A percentile compares a stretch with the other conserved stretches of the same genome.
Conservation (phyloP, 2,888 invertebrate genomes). For the Acronicta aceris region DNA sequence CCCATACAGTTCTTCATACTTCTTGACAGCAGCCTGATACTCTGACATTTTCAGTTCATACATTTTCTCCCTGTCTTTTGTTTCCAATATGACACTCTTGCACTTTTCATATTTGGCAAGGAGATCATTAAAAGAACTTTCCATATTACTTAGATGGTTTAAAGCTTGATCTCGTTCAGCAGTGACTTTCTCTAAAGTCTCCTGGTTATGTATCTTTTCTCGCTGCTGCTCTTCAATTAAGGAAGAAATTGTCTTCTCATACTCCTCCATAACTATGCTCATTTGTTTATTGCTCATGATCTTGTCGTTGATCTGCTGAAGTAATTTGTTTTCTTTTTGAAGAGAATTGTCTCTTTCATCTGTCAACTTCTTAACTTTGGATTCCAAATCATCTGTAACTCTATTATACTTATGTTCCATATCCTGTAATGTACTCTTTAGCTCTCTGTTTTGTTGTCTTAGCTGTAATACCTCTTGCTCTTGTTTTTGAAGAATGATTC, state of each 20-base stretch:
- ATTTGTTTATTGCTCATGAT: slow-evolving; percentile 82
- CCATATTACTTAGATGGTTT: slow-evolving; percentile 89
- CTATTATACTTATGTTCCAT: slow-evolving; percentile 72
- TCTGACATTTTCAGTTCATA: slow-evolving; percentile 91
- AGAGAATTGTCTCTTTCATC: slow-evolving; percentile 73
- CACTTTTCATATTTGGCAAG: slow-evolving; percentile 91
- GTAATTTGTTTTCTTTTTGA: slow-evolving; percentile 73
- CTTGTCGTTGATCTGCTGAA: slow-evolving; percentile 79
- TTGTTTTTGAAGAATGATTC: slow-evolving; percentile 79
- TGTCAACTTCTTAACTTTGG: slow-evolving; percentile 75
- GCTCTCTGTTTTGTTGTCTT: slow-evolving; percentile 79
- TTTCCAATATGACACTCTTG: slow-evolving; percentile 87
- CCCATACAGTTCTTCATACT: slow-evolving; percentile 94
- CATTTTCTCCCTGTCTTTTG: slow-evolving; percentile 90
- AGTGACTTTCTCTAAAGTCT: slow-evolving; percentile 82
- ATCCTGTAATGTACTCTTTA: slow-evolving; percentile 76
- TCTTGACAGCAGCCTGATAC: slow-evolving; percentile 91
- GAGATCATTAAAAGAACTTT: slow-evolving; percentile 90
- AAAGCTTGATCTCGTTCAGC: slow-evolving; percentile 89
- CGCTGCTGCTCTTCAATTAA: slow-evolving; percentile 92
- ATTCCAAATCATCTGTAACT: slow-evolving; percentile 72
- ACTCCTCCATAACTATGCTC: slow-evolving; percentile 93
- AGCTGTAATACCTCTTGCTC: slow-evolving; percentile 79
- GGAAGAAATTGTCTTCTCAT: slow-evolving; percentile 94
- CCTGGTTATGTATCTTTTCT: slow-evolving; percentile 87